Base-by-base conservation (phyloP, 1,140 invertebrate species). In the Dreissena rostriformis region DNA sequence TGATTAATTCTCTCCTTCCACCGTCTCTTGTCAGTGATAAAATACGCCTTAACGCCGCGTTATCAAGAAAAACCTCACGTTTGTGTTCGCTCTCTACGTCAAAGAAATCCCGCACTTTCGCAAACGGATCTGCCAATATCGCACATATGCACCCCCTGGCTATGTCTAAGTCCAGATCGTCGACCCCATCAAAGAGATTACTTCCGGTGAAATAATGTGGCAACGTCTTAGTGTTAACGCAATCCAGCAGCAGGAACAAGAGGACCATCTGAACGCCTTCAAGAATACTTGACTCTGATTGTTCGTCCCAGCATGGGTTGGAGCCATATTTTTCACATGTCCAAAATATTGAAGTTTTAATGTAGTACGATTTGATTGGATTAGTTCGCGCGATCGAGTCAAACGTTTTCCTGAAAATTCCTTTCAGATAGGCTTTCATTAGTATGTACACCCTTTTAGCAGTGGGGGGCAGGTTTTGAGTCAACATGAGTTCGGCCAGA, bases 261-360 rank as follows among this genome's bases (percentile, higher is more conserved):
- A 61, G 57, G 22, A 61, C 57, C 4, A n/a, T n/a, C 17, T 24
- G 57, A 61, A 61, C 22, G 57, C 4, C 57, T 2, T 61, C 17
- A 2, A 61, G 11, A 61, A 61, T 61, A 24, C 17, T n/a, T 6
- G 4, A 6, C 17, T 61, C 57, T n/a, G 57, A 61, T n/a, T 4
- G 4, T 24, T 24, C 57, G 6, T 19, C 12, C 57, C 57, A 61
- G 22, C 17, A 61, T 19, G 6, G 17, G 2, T 24, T 6, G 17
- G 2, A 5, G 17, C 4, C 57, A 61, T 61, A 24, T 24, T 5
- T 61, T 61, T 61, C 57, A 61, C 17, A 24, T 19, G 57, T 66
- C 77, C 77, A 79, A 67, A 79, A 79, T n/a, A 79, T 52, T 22
- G 52, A 24, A 7, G 66, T 79, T 24, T 79, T 79, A 0, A 79